phyloP scores from a whole-genome alignment of 2,888 invertebrate species.

The Drosophila mettleri region DNA sequence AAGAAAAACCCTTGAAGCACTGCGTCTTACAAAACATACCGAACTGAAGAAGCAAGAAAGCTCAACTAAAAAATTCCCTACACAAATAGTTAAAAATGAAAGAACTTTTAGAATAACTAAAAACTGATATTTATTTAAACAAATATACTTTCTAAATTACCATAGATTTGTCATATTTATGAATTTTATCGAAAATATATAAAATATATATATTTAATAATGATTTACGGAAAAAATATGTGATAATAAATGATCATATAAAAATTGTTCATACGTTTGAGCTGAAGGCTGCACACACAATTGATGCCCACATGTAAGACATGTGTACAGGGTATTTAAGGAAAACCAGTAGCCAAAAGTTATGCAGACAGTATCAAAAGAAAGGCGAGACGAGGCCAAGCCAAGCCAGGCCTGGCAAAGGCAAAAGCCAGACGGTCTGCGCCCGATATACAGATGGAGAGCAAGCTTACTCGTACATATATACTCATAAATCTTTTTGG shows the following conservation, averaged over 20 bases:
- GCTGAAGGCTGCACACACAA: neutral
- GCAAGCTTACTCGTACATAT: conserved; percentile 20
- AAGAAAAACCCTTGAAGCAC: conserved; percentile 54
- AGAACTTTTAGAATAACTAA: too few species aligned
- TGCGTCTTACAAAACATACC: conserved; percentile 13
- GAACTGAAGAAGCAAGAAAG: conserved; percentile 19
- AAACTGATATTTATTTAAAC: too few species aligned
- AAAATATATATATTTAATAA: too few species aligned
- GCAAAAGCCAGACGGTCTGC: conserved; percentile 17
- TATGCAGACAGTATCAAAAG: conserved; percentile 30
- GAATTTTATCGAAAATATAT: too few species aligned
- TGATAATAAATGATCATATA: too few species aligned
- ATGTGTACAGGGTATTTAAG: conserved; percentile 8
- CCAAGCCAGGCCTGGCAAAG: conserved; percentile 1
- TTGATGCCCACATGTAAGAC: neutral
- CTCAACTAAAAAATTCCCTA: neutral
- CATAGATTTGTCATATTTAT: too few species aligned
- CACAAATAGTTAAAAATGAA: too few species aligned
- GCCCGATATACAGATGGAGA: conserved; percentile 31
- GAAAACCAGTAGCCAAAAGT: conserved; percentile 72
- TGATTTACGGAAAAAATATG: too few species aligned
- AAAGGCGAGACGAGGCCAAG: neutral
- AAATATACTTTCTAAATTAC: too few species aligned
- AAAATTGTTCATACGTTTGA: neutral
- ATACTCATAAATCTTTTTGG: conserved; percentile 73